phyloP scores from a whole-genome alignment of 64 coral and sea anemone genomes.

The Anthopleura sola region DNA sequence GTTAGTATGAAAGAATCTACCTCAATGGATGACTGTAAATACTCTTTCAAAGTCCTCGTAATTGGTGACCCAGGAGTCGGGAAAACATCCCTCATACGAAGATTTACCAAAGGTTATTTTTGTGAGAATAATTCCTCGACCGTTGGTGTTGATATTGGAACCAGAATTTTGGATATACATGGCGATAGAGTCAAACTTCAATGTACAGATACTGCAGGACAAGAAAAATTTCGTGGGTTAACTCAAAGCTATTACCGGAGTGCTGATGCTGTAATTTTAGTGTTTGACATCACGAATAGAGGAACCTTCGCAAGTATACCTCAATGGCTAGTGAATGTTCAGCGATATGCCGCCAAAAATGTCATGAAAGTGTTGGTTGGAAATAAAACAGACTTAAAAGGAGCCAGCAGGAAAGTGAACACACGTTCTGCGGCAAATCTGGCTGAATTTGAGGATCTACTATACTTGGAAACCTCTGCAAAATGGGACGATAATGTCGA shows the following conservation, averaged over 20 bases:
- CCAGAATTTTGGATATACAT: conserved; percentile 75
- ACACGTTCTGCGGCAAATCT: conserved; percentile 87
- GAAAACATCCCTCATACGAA: conserved; percentile 90
- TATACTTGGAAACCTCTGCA: conserved; percentile 95
- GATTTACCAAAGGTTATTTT: conserved; percentile 97
- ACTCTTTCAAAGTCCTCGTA: conserved; percentile 90
- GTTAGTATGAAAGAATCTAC: conserved; percentile 49
- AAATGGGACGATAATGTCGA: conserved; percentile 98
- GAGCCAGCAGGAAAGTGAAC: conserved; percentile 71
- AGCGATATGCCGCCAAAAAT: conserved; percentile 75
- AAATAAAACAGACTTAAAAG: conserved; percentile 98
- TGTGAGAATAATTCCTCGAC: conserved; percentile 85
- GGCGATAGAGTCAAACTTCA: conserved; percentile 96
- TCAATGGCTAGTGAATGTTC: conserved; percentile 88
- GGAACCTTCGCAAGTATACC: conserved; percentile 94
- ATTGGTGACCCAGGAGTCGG: conserved; percentile 93
- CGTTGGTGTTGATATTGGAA: conserved; percentile 89
- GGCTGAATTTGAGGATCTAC: conserved; percentile 95
- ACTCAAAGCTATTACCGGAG: conserved; percentile 95
- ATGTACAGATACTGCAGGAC: conserved; percentile 97
- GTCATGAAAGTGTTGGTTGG: conserved; percentile 88
- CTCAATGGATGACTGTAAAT: conserved; percentile 65
- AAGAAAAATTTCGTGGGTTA: conserved; percentile 84
- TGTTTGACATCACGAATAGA: conserved; percentile 95
- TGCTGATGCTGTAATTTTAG: conserved; percentile 94